Conservation (phyloP, 2,888 invertebrate genomes). For the Exephanes ischioxanthus region DNA sequence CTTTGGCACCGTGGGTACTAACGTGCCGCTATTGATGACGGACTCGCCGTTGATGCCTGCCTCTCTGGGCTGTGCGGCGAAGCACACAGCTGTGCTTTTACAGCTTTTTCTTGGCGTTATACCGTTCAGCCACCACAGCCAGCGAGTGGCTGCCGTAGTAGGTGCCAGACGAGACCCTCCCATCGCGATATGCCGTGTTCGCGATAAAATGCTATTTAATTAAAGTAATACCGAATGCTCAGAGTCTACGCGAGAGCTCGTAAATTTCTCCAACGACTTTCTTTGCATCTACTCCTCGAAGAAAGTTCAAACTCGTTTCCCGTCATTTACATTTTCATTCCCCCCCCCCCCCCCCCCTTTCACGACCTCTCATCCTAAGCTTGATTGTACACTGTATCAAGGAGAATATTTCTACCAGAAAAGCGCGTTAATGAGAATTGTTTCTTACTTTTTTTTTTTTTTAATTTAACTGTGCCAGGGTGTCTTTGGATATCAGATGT, state of each 20-base stretch:
- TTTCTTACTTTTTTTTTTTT: not conserved
- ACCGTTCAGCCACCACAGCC: conserved; percentile 5
- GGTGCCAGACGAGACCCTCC: conserved; percentile 27
- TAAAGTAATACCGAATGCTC: conserved; percentile 61
- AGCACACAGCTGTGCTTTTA: conserved; percentile 54
- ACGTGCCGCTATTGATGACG: conserved; percentile 39
- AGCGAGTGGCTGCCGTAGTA: conserved; percentile 6
- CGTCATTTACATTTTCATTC: not conserved
- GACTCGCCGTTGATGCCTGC: conserved; percentile 31
- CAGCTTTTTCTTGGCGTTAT: conserved; percentile 45
- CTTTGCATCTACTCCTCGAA: not conserved
- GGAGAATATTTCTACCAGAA: not conserved
- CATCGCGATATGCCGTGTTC: conserved; percentile 46
- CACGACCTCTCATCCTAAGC: not conserved
- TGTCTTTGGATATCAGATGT: conserved; percentile 91
- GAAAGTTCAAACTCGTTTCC: conserved; percentile 21
- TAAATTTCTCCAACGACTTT: conserved; percentile 33
- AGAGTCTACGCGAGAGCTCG: conserved; percentile 29
- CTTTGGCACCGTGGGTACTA: conserved; percentile 41
- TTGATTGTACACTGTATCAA: not conserved
- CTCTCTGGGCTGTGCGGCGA: not conserved
- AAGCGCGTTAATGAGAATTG: no score
- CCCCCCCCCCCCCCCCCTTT: not conserved
- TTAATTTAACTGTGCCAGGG: conserved; percentile 85
- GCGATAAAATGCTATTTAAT: conserved; percentile 66